A percentile compares a stretch with the other conserved stretches of the same genome.
Conservation (phyloP, 2,113 vertebrate genomes). For the Serilophus lunatus region DNA sequence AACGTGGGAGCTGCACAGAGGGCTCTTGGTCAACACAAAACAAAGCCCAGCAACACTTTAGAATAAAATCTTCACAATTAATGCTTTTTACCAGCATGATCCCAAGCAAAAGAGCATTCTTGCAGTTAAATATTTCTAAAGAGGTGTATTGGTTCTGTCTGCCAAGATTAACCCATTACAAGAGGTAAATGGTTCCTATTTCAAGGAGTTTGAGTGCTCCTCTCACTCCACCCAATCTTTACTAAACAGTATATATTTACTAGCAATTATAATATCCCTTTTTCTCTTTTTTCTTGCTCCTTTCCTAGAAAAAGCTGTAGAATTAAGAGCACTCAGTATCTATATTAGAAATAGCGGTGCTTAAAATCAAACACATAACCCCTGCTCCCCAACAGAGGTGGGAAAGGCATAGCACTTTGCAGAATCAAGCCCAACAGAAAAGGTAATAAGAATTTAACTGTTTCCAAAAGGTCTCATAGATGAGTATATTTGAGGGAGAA, state of each 20-base stretch:
- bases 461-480: background rate
- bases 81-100: slow-evolving; percentile 6
- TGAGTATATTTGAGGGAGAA: background rate
- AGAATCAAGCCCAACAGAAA: background rate
- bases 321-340: background rate
- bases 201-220: background rate
- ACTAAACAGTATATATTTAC: background rate
- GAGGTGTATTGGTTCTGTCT: no score
- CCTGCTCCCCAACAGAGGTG: background rate
- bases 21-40: background rate
- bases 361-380: background rate
- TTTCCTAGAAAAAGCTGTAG: background rate
- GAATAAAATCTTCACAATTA: background rate
- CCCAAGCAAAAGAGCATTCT: background rate
- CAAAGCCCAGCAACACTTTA: background rate
- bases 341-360: background rate
- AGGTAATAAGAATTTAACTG: background rate
- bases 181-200: background rate
- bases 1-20: background rate
- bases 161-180: no score
- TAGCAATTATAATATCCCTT: background rate
- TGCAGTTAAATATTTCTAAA: background rate
- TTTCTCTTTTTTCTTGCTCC: background rate
- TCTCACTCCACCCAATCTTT: background rate
- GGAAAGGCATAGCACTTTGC: background rate